These are phyloP conservation scores for Mayetiola destructor DNA, from an alignment of 2,888 invertebrate species.

Conservation along the genomic window DNA sequence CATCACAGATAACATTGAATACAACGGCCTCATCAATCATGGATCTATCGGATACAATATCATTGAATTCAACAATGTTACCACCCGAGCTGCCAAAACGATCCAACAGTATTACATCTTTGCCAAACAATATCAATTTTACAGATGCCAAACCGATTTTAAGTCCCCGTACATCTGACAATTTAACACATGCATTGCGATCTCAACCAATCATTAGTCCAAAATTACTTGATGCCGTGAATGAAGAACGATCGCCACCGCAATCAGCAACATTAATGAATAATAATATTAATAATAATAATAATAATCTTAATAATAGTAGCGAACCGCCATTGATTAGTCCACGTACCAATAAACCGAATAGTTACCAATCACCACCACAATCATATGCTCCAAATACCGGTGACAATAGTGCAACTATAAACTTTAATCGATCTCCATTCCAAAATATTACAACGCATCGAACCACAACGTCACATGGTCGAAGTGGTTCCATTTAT, in stretches of 20 bases:
- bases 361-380: neutral
- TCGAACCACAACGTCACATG: conserved; percentile 15
- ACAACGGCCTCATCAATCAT: conserved; percentile 15
- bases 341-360: conserved; percentile 26
- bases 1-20: conserved; percentile 18
- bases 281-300: neutral
- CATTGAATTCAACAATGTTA: neutral
- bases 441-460: conserved; percentile 26
- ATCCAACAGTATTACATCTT: conserved; percentile 22
- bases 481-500: conserved; percentile 14
- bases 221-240: conserved; percentile 16
- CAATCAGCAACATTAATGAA: neutral
- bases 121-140: neutral
- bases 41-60: conserved; percentile 6
- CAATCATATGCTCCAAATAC: too few species aligned
- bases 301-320: conserved; percentile 11
- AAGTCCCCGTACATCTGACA: conserved; percentile 14
- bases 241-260: conserved; percentile 13
- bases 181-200: neutral
- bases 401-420: conserved; percentile 15
- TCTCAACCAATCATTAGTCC: conserved; percentile 17
- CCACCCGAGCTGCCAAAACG: conserved; percentile 22
- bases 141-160: conserved; percentile 14
- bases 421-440: conserved; percentile 27
- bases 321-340: conserved; percentile 21